Percentiles rank a stretch among this genome's conserved stretches.
Evolutionary conservation across 2,888 invertebrate species (phyloP).

Genomic region (Scrobipalpa atriplicella): DNA sequence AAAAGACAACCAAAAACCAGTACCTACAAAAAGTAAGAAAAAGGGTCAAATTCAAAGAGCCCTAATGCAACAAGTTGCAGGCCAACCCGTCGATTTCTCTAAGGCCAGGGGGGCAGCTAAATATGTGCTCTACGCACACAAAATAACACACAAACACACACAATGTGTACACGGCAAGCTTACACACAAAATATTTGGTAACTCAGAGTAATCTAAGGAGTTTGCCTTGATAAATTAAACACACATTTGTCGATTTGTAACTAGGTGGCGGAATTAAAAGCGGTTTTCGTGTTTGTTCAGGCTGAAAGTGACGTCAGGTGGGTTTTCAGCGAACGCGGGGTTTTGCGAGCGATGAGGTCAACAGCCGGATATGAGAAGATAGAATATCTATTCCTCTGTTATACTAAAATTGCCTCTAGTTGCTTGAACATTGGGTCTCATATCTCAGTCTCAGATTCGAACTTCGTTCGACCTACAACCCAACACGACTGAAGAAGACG

Average conservation of each 20-base stretch:
- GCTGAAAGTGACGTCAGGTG: conserved; percentile 26
- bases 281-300: conserved; percentile 25
- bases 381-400: neutral
- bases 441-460: too few species aligned
- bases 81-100: conserved; percentile 27
- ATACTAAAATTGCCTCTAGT: too few species aligned
- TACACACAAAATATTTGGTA: conserved; percentile 80
- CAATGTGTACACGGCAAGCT: conserved; percentile 66
- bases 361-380: neutral
- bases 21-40: neutral
- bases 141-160: conserved; percentile 58
- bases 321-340: neutral
- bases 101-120: conserved; percentile 62
- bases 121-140: conserved; percentile 69
- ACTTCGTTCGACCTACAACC: too few species aligned
- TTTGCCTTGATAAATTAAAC: conserved; percentile 75
- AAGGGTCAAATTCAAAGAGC: neutral
- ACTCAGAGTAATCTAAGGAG: conserved; percentile 74
- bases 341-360: conserved; percentile 7
- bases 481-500: too few species aligned
- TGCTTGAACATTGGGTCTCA: too few species aligned
- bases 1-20: too few species aligned
- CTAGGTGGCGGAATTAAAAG: conserved; percentile 30
- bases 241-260: conserved; percentile 55
- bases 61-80: conserved; percentile 18